Conservation (phyloP, 2,888 invertebrate genomes). For the Leucophenga maculata region DNA sequence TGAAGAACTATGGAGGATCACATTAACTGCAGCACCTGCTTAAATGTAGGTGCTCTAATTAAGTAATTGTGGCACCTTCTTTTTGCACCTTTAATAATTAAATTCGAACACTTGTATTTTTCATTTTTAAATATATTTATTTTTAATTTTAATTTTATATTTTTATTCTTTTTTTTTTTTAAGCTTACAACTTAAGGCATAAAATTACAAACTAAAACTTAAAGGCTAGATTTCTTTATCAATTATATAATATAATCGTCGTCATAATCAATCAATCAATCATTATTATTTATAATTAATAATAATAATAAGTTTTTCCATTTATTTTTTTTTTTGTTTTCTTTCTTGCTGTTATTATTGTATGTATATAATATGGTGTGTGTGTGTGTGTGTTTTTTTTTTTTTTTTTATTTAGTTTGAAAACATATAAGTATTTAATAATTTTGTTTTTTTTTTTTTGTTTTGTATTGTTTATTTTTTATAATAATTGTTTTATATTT, state of each 20-base stretch:
- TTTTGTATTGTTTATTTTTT: conserved; percentile 37
- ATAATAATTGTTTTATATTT: conserved; percentile 35
- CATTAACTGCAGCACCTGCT: no score
- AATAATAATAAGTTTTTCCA: conserved; percentile 27
- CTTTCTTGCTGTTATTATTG: conserved; percentile 30
- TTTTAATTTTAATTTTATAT: conserved; percentile 44
- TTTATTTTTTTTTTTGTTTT: conserved; percentile 34
- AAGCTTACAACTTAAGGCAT: conserved; percentile 71
- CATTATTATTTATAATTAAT: conserved; percentile 45
- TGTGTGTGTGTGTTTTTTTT: conserved; percentile 28
- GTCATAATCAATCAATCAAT: conserved; percentile 47
- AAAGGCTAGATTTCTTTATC: conserved; percentile 52
- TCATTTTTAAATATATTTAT: conserved; percentile 45
- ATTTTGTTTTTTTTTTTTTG: conserved; percentile 18
- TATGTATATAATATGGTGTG: conserved; percentile 30
- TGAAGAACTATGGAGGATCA: no score
- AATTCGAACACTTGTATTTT: no score
- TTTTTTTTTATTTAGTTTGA: conserved; percentile 19
- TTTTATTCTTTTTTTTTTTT: conserved; percentile 46
- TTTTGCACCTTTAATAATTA: no score
- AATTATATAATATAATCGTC: conserved; percentile 27
- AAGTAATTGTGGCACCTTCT: no score
- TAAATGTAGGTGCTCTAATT: no score
- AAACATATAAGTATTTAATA: conserved; percentile 12
- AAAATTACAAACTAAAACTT: conserved; percentile 68